A percentile compares a stretch with the other conserved stretches of the same genome.
Conservation (phyloP, 2,797 vertebrate species). For the Australoheros facetus region DNA sequence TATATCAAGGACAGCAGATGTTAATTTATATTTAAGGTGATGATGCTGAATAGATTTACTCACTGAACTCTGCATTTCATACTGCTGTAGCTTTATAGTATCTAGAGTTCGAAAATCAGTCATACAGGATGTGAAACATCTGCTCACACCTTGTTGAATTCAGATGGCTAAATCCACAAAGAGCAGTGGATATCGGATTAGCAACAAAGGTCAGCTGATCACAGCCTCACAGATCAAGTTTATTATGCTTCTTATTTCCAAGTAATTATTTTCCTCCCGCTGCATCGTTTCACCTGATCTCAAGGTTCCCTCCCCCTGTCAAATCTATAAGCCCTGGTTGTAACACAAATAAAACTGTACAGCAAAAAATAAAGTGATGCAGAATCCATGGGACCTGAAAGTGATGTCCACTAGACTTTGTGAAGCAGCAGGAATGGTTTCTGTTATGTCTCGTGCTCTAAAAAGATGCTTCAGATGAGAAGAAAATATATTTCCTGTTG, state of each 20-base stretch:
- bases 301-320: no score
- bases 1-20: not conserved
- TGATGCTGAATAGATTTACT: not conserved
- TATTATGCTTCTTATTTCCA: not conserved
- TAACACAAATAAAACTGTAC: no score
- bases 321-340: no score
- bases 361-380: not conserved
- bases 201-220: no score
- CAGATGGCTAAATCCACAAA: not conserved
- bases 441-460: no score
- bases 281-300: not conserved
- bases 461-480: not conserved
- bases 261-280: no score
- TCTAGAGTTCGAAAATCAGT: not conserved
- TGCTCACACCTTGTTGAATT: no score
- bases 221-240: no score
- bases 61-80: not conserved
- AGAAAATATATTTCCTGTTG: not conserved
- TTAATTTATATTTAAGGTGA: not conserved
- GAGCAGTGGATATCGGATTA: not conserved
- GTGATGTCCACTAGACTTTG: no score
- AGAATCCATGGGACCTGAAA: not conserved
- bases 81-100: fast-evolving
- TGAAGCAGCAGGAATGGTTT: no score
- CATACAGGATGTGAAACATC: not conserved